Evolutionary conservation across 2,888 invertebrate species (phyloP).

Genomic region (Cremastobaeus sp.): DNA sequence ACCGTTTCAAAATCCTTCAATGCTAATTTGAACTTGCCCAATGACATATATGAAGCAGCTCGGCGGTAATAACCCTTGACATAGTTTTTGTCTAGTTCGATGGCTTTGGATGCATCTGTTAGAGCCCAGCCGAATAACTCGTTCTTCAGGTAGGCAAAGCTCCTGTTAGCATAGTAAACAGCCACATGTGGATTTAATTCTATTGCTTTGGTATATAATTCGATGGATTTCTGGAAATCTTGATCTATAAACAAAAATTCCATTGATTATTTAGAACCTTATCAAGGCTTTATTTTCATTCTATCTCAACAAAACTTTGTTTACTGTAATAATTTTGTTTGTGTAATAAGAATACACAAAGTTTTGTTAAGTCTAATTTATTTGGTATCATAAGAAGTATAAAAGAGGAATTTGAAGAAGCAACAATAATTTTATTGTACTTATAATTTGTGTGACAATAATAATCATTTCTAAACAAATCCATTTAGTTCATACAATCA

Average conservation of each 20-base stretch:
- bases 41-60: constrained; percentile 97
- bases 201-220: constrained; percentile 92
- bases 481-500: no score
- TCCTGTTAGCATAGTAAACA: constrained; percentile 95
- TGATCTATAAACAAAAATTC: constrained; percentile 82
- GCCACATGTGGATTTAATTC: constrained; percentile 90
- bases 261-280: not conserved
- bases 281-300: not conserved
- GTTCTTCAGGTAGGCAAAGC: constrained; percentile 94
- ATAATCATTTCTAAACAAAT: no score
- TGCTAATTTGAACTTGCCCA: constrained; percentile 98
- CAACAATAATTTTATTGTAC: no score
- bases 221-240: constrained; percentile 93
- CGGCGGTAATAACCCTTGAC: constrained; percentile 98
- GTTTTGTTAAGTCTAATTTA: no score
- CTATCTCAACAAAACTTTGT: not conserved
- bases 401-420: no score
- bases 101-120: constrained; percentile 93
- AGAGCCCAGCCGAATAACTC: constrained; percentile 98
- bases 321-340: not conserved
- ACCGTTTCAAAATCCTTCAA: constrained; percentile 98
- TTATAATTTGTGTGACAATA: no score
- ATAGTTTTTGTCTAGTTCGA: constrained; percentile 92
- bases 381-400: no score
- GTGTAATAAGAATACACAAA: not conserved